Evolutionary conservation across 2,797 vertebrate genomes (phyloP).

Genomic region (Trachurus trachurus): DNA sequence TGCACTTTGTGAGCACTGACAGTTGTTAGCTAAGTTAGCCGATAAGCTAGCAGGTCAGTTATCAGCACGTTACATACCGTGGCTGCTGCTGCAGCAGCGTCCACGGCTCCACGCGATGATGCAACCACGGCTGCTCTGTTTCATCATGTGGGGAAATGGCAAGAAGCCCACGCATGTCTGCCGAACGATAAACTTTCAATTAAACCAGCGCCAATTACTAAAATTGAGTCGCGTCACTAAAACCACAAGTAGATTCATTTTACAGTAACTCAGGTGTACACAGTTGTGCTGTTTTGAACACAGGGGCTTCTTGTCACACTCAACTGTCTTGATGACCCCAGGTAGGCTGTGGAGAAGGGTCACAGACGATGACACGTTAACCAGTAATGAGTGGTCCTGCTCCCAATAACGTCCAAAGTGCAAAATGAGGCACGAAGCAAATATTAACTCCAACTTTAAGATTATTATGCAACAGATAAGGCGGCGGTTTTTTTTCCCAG

Average conservation of each 20-base stretch:
- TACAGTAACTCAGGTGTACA: background rate
- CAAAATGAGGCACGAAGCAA: constrained; percentile 36
- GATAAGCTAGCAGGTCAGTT: constrained; percentile 47
- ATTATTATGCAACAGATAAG: constrained; percentile 29
- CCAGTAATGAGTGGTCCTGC: constrained; percentile 1
- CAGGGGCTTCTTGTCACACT: background rate
- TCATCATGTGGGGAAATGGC: constrained; percentile 69
- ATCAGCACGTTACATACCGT: background rate
- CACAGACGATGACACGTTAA: constrained; percentile 1
- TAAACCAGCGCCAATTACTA: rapidly evolving
- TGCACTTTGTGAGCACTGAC: background rate
- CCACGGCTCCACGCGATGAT: constrained; percentile 75
- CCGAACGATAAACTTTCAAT: background rate
- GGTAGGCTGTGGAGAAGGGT: background rate
- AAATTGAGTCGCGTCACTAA: rapidly evolving
- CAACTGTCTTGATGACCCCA: background rate
- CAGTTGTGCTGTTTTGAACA: background rate
- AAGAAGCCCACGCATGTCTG: background rate
- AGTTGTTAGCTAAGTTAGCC: constrained; percentile 2
- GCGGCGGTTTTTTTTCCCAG: background rate
- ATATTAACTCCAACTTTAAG: constrained; percentile 49
- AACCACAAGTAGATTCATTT: background rate
- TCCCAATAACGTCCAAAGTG: constrained; percentile 50
- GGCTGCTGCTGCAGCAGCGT: constrained; percentile 12
- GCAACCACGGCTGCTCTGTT: constrained; percentile 77